Base-by-base conservation (phyloP, 1,140 invertebrate species). In the Cataglyphis hispanica region DNA sequence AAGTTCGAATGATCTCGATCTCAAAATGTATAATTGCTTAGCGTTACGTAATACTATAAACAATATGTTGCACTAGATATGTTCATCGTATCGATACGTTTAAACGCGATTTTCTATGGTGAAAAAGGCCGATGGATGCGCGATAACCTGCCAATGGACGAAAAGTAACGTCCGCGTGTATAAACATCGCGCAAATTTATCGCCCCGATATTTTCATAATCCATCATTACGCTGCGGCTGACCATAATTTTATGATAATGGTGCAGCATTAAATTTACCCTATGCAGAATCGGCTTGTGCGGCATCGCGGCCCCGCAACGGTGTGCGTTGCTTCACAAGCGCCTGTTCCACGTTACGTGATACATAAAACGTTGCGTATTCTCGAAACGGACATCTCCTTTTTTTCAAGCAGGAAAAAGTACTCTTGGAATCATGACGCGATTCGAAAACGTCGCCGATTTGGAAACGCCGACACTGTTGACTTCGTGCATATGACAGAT, bases 171-270 rank as follows among this genome's bases (percentile, higher is more conserved):
- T 43, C 37, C 53, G 78, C 67, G 78, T 43, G 13, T 74, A 43
- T 74, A 83, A 83, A 83, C 78, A 83, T 74, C 67, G 78, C 53
- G 67, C 66, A 60, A 74, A 83, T 83, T 83, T 72, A 83, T 83
- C 67, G 67, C 27, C 67, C 40, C 78, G 78, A 83, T 83, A 83
- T 83, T 83, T 83, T 83, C 78, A 83, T 83, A 83, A 83, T 83
- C 56, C 78, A 25, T 83, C 78, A 83, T 83, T 83, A 83, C 37
- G 67, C n/a, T 56, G 78, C 27, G 78, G 78, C 78, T 60, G 53
- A 83, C 67, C 78, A 83, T 83, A 83, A 83, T 83, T 83, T 83
- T 83, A 83, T 83, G 78, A 58, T 83, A 83, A 83, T 83, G 67
- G 78, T 34, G 78, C 78, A 53, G 78, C 78, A 74, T 83, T 83